A percentile compares a stretch with the other conserved stretches of the same genome.
phyloP scores from a whole-genome alignment of 1,140 invertebrate genomes.

The Subanguina moxae region DNA sequence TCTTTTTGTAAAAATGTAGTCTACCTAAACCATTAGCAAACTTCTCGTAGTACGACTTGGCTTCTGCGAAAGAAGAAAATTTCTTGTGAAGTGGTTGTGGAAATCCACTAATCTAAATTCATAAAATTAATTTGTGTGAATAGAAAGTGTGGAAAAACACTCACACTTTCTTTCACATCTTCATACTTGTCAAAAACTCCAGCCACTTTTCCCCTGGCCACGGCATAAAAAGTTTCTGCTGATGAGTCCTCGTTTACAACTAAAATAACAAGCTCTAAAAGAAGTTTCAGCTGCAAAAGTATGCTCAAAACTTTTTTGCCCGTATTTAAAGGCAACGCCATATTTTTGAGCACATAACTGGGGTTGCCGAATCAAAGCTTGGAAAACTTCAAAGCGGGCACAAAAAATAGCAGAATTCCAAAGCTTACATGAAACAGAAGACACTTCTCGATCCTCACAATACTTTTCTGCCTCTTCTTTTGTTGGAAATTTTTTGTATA shows the following conservation, averaged over 20 bases:
- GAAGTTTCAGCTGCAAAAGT: constrained; percentile 3
- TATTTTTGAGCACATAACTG: too few relatives aligned
- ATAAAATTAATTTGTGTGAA: neutral
- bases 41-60: constrained; percentile 57
- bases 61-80: constrained; percentile 67
- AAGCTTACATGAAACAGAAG: neutral
- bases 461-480: constrained; percentile 67
- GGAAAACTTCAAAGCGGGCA: neutral
- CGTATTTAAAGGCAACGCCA: too few relatives aligned
- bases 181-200: constrained; percentile 41
- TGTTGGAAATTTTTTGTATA: constrained; percentile 73
- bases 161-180: constrained; percentile 38
- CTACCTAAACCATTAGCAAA: constrained; percentile 33
- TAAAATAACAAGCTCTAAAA: constrained; percentile 8
- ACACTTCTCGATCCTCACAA: constrained; percentile 46
- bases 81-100: constrained; percentile 72
- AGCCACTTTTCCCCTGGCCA: constrained; percentile 37
- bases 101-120: constrained; percentile 69
- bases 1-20: neutral
- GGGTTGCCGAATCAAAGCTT: too few relatives aligned
- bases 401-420: constrained; percentile 1
- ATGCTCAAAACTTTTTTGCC: neutral
- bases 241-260: constrained; percentile 17
- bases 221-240: constrained; percentile 39
- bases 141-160: neutral